Base-by-base conservation (phyloP, 1,140 invertebrate species). In the Zaprionus camerounensis region DNA sequence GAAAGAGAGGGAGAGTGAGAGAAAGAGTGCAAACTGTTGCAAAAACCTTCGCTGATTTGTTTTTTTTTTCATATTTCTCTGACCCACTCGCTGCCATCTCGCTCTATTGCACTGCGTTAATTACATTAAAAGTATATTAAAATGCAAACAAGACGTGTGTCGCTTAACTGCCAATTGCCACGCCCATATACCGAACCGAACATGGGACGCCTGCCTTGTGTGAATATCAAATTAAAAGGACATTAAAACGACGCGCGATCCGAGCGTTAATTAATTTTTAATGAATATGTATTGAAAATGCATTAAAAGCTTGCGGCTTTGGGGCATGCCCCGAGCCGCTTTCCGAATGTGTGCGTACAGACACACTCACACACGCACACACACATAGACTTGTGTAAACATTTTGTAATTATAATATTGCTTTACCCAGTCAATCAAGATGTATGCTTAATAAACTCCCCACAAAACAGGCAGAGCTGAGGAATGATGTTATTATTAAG, bases 221-320 rank as follows among this genome's bases (percentile, higher is more conserved):
- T 71, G 80, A 87, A 80, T 80, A 80, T 79, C 56, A 83, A 83
- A 86, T 86, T 87, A 87, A 87, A 80, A 76, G 74, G 57, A 69
- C 72, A 87, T 86, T 82, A 62, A 77, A 73, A 53, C 44, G 49
- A 46, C 38, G 66, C 56, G 24, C 41, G 41, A 68, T 70, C 46
- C 59, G 57, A 55, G 56, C 73, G 56, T 71, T 82, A 80, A 87
- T 87, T 87, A 87, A 87, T 83, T 81, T 83, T 83, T 88, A 81
- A 88, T 87, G 80, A 74, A 71, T 74, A 87, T 80, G 58, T 87
- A 86, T 86, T 78, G 83, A 74, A 78, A 82, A 87, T 73, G 80
- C 83, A 86, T 80, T 87, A 73, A 70, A 71, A 59, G 58, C 49
- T 64, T 56, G 62, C 57, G 72, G 76, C 67, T 36, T 38, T 24